Evolutionary conservation across 2,888 invertebrate genomes (phyloP).

Genomic region (Coelinius sp.): DNA sequence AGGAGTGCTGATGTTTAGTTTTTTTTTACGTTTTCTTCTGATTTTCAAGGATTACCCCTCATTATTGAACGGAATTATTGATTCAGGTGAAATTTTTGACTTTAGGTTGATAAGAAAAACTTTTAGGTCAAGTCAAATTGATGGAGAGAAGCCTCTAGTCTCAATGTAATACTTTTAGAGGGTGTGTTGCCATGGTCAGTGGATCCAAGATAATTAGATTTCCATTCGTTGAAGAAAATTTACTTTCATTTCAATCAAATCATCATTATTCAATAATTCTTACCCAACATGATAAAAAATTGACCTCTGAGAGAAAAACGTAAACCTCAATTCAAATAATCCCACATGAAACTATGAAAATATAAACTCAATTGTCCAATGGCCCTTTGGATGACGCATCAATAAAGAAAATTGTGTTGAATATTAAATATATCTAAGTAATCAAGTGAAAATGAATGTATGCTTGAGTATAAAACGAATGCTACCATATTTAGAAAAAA

Average conservation of each 20-base stretch:
- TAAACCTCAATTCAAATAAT: not conserved
- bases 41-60: not conserved
- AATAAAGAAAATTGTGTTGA: constrained; percentile 15
- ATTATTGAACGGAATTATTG: not conserved
- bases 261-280: no score
- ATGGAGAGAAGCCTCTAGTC: not conserved
- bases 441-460: constrained; percentile 34
- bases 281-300: constrained; percentile 13
- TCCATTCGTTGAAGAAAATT: not conserved
- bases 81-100: not conserved
- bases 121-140: not conserved
- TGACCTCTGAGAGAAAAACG: not conserved
- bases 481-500: constrained; percentile 44
- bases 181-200: constrained; percentile 10
- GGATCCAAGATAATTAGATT: not conserved
- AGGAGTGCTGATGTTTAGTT: constrained; percentile 1
- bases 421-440: constrained; percentile 21
- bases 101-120: not conserved
- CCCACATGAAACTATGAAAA: not conserved
- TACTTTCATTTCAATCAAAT: not conserved
- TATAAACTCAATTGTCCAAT: constrained; percentile 31
- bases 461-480: constrained; percentile 46
- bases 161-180: not conserved
- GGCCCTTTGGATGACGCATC: constrained; percentile 23
- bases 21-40: not conserved